Conservation (phyloP, 2,888 invertebrate genomes). For the Alentia gelatinosa region DNA sequence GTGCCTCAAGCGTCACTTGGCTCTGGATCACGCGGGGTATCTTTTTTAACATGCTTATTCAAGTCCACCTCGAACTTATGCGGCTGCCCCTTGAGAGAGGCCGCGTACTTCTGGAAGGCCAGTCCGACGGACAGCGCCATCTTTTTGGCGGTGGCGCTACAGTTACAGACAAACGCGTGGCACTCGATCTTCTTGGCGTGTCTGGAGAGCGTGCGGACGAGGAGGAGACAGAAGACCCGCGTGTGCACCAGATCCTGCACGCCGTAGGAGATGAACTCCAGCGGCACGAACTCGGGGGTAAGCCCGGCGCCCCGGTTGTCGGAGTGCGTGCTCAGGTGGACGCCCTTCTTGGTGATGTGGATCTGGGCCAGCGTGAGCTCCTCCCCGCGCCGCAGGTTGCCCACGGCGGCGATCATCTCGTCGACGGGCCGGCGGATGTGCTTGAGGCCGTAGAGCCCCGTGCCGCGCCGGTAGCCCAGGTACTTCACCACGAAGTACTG, state of each 20-base stretch:
- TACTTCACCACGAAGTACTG: conserved; percentile 79
- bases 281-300: conserved; percentile 73
- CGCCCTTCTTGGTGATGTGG: conserved; percentile 74
- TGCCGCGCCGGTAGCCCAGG: conserved; percentile 74
- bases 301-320: conserved; percentile 70
- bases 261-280: conserved; percentile 80
- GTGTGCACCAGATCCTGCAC: conserved; percentile 79
- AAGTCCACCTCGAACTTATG: conserved; percentile 64
- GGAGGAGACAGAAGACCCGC: conserved; percentile 78
- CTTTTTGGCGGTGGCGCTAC: conserved; percentile 58
- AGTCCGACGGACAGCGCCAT: conserved; percentile 64
- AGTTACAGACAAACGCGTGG: conserved; percentile 77
- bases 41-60: not conserved
- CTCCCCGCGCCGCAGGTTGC: conserved; percentile 68
- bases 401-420: conserved; percentile 73
- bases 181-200: conserved; percentile 74
- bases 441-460: conserved; percentile 76
- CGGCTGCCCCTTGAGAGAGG: conserved; percentile 60
- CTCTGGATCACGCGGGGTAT: not conserved
- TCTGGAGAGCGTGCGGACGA: conserved; percentile 77
- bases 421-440: conserved; percentile 78
- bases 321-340: conserved; percentile 71
- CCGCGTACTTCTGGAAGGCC: conserved; percentile 63
- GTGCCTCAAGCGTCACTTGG: not conserved
- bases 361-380: conserved; percentile 78